These are phyloP conservation scores for Monopterus albus DNA, from an alignment of 2,113 vertebrate species.

Conservation along the genomic window DNA sequence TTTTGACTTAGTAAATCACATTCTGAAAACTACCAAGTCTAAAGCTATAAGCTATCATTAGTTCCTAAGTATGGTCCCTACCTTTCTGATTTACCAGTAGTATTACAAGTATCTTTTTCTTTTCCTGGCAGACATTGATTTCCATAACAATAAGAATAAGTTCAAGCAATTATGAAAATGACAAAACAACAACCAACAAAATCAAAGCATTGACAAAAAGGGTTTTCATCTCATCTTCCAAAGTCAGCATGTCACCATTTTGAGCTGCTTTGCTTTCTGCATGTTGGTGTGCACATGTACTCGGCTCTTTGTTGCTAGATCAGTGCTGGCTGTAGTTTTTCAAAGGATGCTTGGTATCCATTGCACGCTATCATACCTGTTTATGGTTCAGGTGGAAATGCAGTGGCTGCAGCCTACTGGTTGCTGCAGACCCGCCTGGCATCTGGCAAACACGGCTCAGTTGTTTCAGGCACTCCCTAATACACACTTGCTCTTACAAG, in stretches of 20 bases:
- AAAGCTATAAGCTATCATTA: too few relatives aligned
- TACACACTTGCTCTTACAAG: conserved; percentile 34
- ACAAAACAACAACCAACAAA: too few relatives aligned
- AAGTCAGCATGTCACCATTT: conserved; percentile 32
- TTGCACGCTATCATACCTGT: conserved; percentile 1
- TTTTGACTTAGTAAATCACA: too few relatives aligned
- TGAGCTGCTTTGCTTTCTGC: background rate
- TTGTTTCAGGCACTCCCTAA: conserved; percentile 56
- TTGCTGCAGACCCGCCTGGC: conserved; percentile 56
- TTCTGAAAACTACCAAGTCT: too few relatives aligned
- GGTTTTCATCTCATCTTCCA: background rate
- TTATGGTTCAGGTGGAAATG: conserved; percentile 39
- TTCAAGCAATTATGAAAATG: too few relatives aligned
- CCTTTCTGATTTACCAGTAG: too few relatives aligned
- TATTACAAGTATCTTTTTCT: too few relatives aligned
- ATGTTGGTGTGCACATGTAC: conserved; percentile 2
- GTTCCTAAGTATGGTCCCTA: too few relatives aligned
- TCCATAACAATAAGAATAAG: background rate
- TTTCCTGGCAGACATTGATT: too few relatives aligned
- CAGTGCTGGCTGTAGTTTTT: background rate
- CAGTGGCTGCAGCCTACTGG: conserved; percentile 51
- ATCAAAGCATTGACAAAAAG: too few relatives aligned
- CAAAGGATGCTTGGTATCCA: background rate
- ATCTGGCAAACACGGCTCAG: conserved; percentile 54
- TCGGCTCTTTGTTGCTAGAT: too few relatives aligned